These are phyloP conservation scores for Sarcoramphus papa DNA, from an alignment of 2,797 vertebrate species.

Conservation along the genomic window DNA sequence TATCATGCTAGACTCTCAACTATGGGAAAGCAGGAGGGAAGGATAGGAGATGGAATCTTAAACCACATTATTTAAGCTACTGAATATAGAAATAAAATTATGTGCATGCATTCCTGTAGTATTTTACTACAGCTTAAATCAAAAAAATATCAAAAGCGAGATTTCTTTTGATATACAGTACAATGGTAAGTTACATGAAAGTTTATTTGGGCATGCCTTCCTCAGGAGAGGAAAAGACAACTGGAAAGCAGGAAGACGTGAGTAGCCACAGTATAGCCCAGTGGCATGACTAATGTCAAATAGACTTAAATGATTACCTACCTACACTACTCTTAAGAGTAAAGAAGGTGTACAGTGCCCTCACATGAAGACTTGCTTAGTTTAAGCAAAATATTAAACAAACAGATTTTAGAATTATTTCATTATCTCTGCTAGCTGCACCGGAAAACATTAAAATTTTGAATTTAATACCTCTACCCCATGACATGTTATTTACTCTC, in stretches of 20 bases:
- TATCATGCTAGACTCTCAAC: neutral
- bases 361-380: neutral
- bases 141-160: neutral
- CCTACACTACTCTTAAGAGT: neutral
- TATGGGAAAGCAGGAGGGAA: neutral
- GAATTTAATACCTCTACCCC: neutral
- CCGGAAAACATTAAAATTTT: neutral
- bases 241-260: neutral
- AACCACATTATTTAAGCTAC: neutral
- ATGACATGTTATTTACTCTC: neutral
- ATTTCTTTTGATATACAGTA: constrained; percentile 19
- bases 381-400: neutral
- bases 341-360: neutral
- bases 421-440: neutral
- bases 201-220: neutral
- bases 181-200: neutral
- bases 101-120: neutral
- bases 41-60: neutral
- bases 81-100: neutral
- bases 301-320: neutral
- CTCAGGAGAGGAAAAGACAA: neutral
- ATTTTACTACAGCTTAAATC: constrained; percentile 20
- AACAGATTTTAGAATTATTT: neutral
- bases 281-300: neutral
- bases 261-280: neutral